Base-by-base conservation (phyloP, 2,797 vertebrate genomes). In the Lycodopsis pacificus region DNA sequence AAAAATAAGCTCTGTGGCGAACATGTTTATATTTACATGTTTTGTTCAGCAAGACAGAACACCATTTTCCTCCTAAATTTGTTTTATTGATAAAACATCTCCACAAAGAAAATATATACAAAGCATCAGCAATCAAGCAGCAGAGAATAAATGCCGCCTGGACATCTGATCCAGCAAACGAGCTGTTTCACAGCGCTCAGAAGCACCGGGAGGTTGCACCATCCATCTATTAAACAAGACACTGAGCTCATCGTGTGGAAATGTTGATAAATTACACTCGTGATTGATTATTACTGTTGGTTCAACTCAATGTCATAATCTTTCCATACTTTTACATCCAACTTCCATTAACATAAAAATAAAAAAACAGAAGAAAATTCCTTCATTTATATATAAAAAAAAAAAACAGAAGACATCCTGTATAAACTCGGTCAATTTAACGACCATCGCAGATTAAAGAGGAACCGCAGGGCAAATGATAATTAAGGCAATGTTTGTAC, bases 61-160 rank as follows among this genome's bases (percentile, higher is more conserved):
- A 57, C 32, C 0, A 5, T 17, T 51, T 71, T 49, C 54, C 51
- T 42, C 46, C 73, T 62, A 80, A 74, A 84, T 66, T 14, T 30
- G 68, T 82, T 92, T 89, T 78, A 89, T 87, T 89, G 68, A 81
- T 89, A 89, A 87, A 89, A 89, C 65, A 2, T 86, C 65, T 91
- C 65, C 72, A 79, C 86, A 88, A 82, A 89, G 76, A 91, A 87
- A 85, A 81, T 86, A 87, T 86, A 51, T 90, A 90, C 77, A 89
- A 84, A 87, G 79, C 73, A 64, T 77, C 42, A 74, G 61, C 44
- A 49, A 73, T 69, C 72, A 64, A 40, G 77, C 61, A 83, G 69
- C 71, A 86, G 58, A 48, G 59, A 64, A 77, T 56, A 57, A 79
- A 72, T 19, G 51, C 73, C 64, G 72, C 71, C 32, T 67, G 5